Base-by-base conservation (phyloP, 1,140 invertebrate species). In the Ectropis grisescens region DNA sequence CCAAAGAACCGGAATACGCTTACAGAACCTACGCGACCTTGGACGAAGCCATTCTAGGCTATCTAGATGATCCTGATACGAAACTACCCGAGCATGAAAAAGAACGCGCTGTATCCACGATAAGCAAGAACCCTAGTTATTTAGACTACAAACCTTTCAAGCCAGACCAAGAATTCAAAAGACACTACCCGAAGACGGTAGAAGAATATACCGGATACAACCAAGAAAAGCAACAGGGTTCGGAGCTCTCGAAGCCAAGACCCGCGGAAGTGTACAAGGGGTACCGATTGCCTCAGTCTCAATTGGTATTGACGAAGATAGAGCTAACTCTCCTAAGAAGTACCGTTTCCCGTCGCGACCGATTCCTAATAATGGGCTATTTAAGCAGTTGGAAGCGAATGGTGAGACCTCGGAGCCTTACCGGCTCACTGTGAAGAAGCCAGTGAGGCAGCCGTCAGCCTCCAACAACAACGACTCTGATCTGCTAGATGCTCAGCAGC, bases 21-120 rank as follows among this genome's bases (percentile, higher is more conserved):
- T 81, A 71, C 47, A 60, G 59, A 8, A 72, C 65, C 0, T 76
- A 65, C 46, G 67, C 55, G 14, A 72, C 29, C n/a, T 29, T 79
- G 7, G 65, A 76, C 11, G 71, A 81, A 1, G 76, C 76, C 6
- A 24, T 78, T 0, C 22, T 76, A 2, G 61, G 42, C 4, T 76
- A 76, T 33, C 29, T 74, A 3, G 58, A 72, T 13, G 72, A 81
- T 26, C 58, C 66, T 1, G 72, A 80, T 25, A 80, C 75, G 0
- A 62, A 74, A 33, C 35, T 80, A 13, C 70, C 72, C 1, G 51
- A 69, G 11, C 30, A 41, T 4, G 70, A 8, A 4, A n/a, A 26
- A 2, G 4, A 26, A 26, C 10, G 10, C 4, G 10, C 6, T 10
- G 24, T n/a, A n/a, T n/a, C n/a, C n/a, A n/a, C n/a, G n/a, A n/a